phyloP scores from a whole-genome alignment of 2,113 vertebrate species.

The Lonchura striata region DNA sequence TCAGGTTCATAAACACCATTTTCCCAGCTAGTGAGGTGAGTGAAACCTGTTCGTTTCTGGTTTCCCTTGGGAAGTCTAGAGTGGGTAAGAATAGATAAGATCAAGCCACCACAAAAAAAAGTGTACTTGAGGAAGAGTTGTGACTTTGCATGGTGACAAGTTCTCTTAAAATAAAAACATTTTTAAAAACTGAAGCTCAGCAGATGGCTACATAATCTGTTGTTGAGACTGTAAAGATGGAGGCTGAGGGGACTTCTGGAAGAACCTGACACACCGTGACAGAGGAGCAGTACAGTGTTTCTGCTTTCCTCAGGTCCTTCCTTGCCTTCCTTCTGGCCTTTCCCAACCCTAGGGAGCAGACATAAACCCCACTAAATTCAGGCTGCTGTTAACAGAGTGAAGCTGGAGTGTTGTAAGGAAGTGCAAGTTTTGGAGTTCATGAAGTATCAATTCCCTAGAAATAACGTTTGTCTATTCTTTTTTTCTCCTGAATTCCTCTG shows the following conservation, averaged over 20 bases:
- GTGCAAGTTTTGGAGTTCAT: background rate
- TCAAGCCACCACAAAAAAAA: background rate
- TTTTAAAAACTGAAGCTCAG: background rate
- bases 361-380: background rate
- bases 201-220: background rate
- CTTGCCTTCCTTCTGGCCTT: background rate
- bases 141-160: background rate
- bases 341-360: background rate
- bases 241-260: background rate
- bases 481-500: background rate
- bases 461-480: background rate
- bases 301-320: background rate
- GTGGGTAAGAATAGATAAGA: background rate
- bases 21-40: background rate
- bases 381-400: background rate
- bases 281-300: background rate
- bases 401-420: background rate
- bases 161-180: slow-evolving; percentile 14
- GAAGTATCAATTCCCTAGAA: background rate
- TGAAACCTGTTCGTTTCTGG: background rate
- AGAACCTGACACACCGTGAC: background rate
- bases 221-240: slow-evolving; percentile 8
- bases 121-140: background rate
- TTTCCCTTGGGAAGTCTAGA: background rate
- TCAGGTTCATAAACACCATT: background rate